A percentile compares a stretch with the other conserved stretches of the same genome.
phyloP scores from a whole-genome alignment of 2,888 invertebrate genomes.

The Tridacna crocea region DNA sequence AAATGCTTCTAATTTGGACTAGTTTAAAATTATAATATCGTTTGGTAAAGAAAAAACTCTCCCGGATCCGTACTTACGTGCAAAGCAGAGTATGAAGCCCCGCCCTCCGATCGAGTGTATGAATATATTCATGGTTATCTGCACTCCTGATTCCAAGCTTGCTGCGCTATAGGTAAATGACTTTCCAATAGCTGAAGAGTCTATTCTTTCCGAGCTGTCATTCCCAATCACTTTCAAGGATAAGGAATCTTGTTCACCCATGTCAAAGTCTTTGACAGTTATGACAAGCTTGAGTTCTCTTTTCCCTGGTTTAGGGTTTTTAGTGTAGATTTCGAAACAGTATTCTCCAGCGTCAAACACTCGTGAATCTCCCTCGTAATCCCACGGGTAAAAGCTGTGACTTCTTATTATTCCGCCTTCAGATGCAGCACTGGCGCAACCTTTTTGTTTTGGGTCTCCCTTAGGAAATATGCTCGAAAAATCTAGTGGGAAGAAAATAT shows the following conservation, averaged over 20 bases:
- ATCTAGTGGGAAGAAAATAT: background rate
- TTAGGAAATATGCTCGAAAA: background rate
- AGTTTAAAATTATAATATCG: too few species aligned
- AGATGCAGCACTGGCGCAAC: too few species aligned
- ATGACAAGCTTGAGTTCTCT: background rate
- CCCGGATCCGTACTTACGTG: background rate
- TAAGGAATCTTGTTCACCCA: background rate
- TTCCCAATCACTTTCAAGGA: background rate
- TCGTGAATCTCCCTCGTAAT: constrained; percentile 1
- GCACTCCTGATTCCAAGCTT: too few species aligned
- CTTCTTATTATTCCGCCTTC: background rate
- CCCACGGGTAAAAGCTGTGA: constrained; percentile 17
- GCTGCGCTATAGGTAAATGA: too few species aligned
- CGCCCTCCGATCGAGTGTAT: constrained; percentile 6
- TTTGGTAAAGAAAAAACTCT: too few species aligned
- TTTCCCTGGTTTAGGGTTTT: too few species aligned
- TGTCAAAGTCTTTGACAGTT: constrained; percentile 1
- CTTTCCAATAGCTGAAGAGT: too few species aligned
- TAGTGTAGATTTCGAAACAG: background rate
- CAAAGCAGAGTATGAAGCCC: constrained; percentile 16
- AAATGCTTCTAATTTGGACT: background rate
- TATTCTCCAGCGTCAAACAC: background rate
- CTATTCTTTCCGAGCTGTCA: too few species aligned
- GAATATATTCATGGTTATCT: too few species aligned
- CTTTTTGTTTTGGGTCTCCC: background rate